These are phyloP conservation scores for Wiebesia pumilae DNA, from an alignment of 1,140 invertebrate species.

Conservation along the genomic window DNA sequence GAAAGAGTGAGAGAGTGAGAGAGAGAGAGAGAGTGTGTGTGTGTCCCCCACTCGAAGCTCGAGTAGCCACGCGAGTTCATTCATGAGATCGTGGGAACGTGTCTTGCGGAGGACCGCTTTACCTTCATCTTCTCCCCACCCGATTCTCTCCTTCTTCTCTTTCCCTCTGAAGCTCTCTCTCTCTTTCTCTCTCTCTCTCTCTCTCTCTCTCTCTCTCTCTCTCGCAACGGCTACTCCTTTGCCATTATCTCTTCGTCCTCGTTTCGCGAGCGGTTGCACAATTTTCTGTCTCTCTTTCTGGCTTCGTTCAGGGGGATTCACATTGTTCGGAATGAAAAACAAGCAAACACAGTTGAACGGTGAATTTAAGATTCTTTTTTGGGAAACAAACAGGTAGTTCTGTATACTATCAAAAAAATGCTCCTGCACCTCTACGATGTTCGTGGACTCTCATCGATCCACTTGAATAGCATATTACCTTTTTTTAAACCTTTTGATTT, in stretches of 20 bases:
- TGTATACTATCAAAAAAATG: not conserved
- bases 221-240: conserved; percentile 44
- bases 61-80: conserved; percentile 75
- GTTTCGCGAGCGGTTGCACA: conserved; percentile 45
- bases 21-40: conserved; percentile 33
- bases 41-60: conserved; percentile 61
- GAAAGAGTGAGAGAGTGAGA: conserved; percentile 27
- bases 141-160: conserved; percentile 33
- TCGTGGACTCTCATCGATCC: not conserved
- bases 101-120: conserved; percentile 64
- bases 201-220: conserved; percentile 18
- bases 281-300: conserved; percentile 19
- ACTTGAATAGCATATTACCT: not conserved
- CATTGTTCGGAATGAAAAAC: conserved; percentile 27
- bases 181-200: conserved; percentile 33
- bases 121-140: conserved; percentile 51
- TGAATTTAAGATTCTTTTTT: conserved; percentile 20
- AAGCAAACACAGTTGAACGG: conserved; percentile 1
- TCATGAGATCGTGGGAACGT: conserved; percentile 76
- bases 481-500: not conserved
- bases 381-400: not conserved
- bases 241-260: conserved; percentile 52
- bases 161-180: conserved; percentile 23
- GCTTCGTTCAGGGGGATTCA: conserved; percentile 11
- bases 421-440: not conserved